Evolutionary conservation across 2,113 vertebrate genomes (phyloP), one percentile per base, ranked within the genome.

Genomic region (Rhipidura dahli): DNA sequence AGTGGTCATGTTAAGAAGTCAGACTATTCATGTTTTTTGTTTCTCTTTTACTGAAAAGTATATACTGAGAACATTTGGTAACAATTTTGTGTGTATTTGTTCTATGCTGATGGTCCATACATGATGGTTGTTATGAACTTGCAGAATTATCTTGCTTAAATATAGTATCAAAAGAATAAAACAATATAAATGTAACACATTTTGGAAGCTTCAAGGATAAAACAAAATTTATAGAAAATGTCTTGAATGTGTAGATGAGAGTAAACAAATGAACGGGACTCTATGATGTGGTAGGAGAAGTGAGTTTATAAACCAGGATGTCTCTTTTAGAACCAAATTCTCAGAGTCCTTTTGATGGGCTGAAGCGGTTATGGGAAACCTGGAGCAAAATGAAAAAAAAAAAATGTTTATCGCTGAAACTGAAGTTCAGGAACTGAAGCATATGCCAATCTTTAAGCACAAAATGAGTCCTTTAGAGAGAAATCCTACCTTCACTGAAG

Each of bases 11-110:
- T 93, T 95, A 64, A 89, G 44, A 94, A 94, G 79, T 72, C 79
- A 66, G 44, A 42, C 51, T 78, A 50, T 35, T 65, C 21, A 69
- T 66, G 57, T 1, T 59, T 95, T 96, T 83, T 95, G 39, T 93
- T 95, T 95, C 84, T 94, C 40, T 87, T 80, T 83, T 92, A 40
- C 37, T 87, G 47, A 72, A 89, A 95, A 94, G 63, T 87, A 39
- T 91, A 93, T 71, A 78, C 37, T 83, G 69, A 65, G 79, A 81
- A 93, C 92, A 95, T 96, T 95, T 97, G 96, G 91, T 77, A 95
- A 80, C 73, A 93, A 94, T 94, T 95, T 92, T 35, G 22, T 70
- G 19, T 42, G 64, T 61, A 59, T 93, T 92, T 98, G 35, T 95
- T 94, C 87, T 93, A 33, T 87, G 65, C 35, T 96, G 83, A 95